These are phyloP conservation scores for Reticulitermes lucifugus DNA, from an alignment of 2,888 invertebrate genomes.

Conservation along the genomic window DNA sequence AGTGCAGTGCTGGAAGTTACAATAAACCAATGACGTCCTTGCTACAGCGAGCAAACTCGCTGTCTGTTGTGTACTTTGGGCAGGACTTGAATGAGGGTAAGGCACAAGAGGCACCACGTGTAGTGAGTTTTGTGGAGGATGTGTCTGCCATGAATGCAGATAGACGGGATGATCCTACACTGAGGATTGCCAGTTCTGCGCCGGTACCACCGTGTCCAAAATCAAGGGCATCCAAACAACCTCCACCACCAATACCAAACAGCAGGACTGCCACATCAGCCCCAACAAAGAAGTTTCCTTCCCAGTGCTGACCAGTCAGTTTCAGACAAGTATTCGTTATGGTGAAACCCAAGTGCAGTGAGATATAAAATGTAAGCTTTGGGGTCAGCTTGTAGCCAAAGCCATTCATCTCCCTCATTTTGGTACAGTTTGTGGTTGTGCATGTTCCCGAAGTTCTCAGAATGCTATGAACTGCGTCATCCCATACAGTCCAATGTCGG, in stretches of 20 bases:
- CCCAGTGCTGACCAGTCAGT: slow-evolving; percentile 1
- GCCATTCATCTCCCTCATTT: no score
- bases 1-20: slow-evolving; percentile 71
- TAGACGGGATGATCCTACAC: slow-evolving; percentile 25
- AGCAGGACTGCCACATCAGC: slow-evolving; percentile 32
- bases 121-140: slow-evolving; percentile 50
- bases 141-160: slow-evolving; percentile 44
- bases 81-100: slow-evolving; percentile 43
- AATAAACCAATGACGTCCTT: slow-evolving; percentile 57
- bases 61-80: slow-evolving; percentile 41
- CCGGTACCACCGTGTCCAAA: slow-evolving; percentile 49
- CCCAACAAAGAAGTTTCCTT: slow-evolving; percentile 6
- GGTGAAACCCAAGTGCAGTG: not conserved
- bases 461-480: no score
- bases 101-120: slow-evolving; percentile 42
- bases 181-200: slow-evolving; percentile 26
- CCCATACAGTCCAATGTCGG: no score
- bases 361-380: not conserved
- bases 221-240: slow-evolving; percentile 49
- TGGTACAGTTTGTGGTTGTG: no score
- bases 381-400: not conserved
- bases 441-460: no score
- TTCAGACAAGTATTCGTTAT: not conserved
- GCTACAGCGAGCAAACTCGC: slow-evolving; percentile 23
- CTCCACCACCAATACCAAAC: slow-evolving; percentile 52